Base-by-base conservation (phyloP, 2,797 vertebrate species). In the Chrysocyon brachyurus region DNA sequence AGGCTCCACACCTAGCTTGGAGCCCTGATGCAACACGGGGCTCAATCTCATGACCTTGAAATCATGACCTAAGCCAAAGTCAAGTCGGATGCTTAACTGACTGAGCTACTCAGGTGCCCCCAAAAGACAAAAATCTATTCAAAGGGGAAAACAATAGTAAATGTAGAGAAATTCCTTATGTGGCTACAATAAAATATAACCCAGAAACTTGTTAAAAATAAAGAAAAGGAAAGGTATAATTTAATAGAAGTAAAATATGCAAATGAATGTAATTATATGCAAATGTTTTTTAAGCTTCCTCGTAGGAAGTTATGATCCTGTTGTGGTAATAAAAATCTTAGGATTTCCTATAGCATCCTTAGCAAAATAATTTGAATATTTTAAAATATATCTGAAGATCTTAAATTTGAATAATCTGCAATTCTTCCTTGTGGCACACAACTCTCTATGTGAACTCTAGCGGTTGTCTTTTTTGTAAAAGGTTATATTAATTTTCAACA, bases 91-190 rank as follows among this genome's bases (percentile, higher is more conserved):
- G 40, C 40, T 46, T 46, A 46, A 46, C 40, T 46, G 40, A 46
- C 40, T 46, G 40, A 46, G 40, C 40, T 46, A 46, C 40, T 46
- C 40, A 46, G 40, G 40, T 0, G 1, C 7, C 40, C 40, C 40
- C 6, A 46, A 46, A 46, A 46, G 40, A 46, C 40, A 46, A 46
- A 46, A 46, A 46, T 8, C 40, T 46, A 84, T 40, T 46, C 54
- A 87, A 94, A 87, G 63, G 26, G 33, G 59, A 95, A 96, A 78
- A 78, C 12, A 52, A 93, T 91, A 94, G 84, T 17, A 75, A 92
- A 84, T 12, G 3, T 54, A 94, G 24, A 82, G 24, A 95, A 82
- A 90, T 90, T 33, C 88, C 33, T 21, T 11, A 10, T 90, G 26
- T 40, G 95, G 21, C 9, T 77, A 84, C 75, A 92, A 86, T 95